Conservation (phyloP, 2,113 vertebrate species). For the Sylvilagus bachmani region DNA sequence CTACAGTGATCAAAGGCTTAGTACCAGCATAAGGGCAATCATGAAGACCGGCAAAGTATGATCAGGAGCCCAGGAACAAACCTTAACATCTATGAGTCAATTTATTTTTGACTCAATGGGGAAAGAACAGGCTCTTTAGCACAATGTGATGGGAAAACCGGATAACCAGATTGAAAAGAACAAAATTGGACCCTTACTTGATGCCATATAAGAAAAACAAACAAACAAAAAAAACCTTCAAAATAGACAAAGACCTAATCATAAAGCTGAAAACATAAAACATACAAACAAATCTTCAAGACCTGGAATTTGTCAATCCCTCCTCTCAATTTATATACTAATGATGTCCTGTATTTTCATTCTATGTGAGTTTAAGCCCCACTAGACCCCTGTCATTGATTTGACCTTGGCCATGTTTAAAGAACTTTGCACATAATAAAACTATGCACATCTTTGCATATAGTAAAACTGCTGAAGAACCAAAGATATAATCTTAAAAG, state of each 20-base stretch:
- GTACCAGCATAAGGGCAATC: not conserved
- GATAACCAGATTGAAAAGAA: not conserved
- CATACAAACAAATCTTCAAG: not conserved
- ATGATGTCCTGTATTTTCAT: not conserved
- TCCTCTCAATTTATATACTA: not conserved
- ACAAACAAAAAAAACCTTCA: not conserved
- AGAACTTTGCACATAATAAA: constrained; percentile 7
- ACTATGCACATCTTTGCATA: not conserved
- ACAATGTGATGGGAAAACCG: not conserved
- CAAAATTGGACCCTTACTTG: not conserved
- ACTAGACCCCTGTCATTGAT: not conserved
- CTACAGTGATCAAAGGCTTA: not conserved
- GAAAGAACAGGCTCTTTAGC: not conserved
- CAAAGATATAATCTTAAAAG: constrained; percentile 14
- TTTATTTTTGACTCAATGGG: not conserved
- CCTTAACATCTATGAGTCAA: not conserved
- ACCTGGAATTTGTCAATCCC: not conserved
- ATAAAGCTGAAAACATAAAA: not conserved
- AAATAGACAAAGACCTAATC: not conserved
- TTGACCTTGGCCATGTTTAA: not conserved
- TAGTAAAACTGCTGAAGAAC: not conserved
- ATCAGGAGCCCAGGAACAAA: not conserved
- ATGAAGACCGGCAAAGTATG: not conserved
- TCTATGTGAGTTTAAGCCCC: not conserved
- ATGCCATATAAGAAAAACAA: not conserved